Base-by-base conservation (phyloP, 2,113 vertebrate species). In the Aix galericulata region DNA sequence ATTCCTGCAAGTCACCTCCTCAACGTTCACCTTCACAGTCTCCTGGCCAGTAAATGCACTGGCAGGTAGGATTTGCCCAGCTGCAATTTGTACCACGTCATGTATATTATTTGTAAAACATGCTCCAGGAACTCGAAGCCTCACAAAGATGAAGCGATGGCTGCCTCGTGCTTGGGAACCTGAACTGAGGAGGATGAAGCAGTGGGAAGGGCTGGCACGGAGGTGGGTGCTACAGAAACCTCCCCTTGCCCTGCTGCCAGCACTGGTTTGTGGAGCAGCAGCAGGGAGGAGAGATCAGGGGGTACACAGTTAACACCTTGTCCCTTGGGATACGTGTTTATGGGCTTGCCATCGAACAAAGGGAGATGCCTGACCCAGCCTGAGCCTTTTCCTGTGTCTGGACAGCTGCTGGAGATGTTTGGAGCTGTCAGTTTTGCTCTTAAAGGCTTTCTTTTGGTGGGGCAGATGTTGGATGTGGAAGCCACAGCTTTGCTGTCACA, bases 61-160 rank as follows among this genome's bases (percentile, higher is more conserved):
- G 0, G 14, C 18, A 18, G 50, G 10, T 27, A 1, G 0, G n/a
- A 22, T 23, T 16, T 11, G 31, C 9, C 22, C 44, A 36, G 64
- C 21, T 55, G 27, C 38, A 22, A 8, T 63, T 80, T 50, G 23
- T 12, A 21, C 31, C 3, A 0, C 32, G 13, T 26, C 75, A n/a
- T 34, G 11, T 32, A 2, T 1, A 12, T 9, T 3, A 2, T 44
- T 20, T 50, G 16, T 44, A 59, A 88, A 73, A 36, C 0, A 3
- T 52, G 17, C 13, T 64, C 1, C 15, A 31, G 29, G 14, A 11
- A 15, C 66, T 38, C 29, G 22, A 56, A 68, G 53, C 42, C 20
- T 85, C 38, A 9, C 1, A 0, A 29, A 82, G 29, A 29, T 34
- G 17, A 40, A 55, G 34, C 5, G 48, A 10, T 73, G 71, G 26